Evolutionary conservation across 2,888 invertebrate species (phyloP).

Genomic region (Tetramorium bicarinatum): DNA sequence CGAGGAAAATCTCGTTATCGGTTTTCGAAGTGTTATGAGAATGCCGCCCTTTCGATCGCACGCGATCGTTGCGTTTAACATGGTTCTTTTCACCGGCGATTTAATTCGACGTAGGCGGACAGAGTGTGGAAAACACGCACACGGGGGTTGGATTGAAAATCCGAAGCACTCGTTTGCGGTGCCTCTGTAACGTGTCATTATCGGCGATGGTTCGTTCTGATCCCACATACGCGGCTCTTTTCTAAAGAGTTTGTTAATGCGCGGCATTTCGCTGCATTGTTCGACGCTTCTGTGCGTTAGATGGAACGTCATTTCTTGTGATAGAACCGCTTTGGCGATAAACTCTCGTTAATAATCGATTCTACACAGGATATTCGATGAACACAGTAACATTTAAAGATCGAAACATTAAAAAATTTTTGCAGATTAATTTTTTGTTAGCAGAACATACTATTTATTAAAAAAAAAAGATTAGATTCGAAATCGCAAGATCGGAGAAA

Average conservation of each 20-base stretch:
- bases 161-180: constrained; percentile 41
- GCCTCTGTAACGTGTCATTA: constrained; percentile 27
- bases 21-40: constrained; percentile 29
- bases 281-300: background rate
- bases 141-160: constrained; percentile 13
- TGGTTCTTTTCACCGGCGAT: constrained; percentile 8
- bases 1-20: constrained; percentile 36
- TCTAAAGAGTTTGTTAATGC: constrained; percentile 18
- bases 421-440: background rate
- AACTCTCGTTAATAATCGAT: background rate
- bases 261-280: constrained; percentile 1
- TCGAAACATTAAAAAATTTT: background rate
- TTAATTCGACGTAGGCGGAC: constrained; percentile 32
- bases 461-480: background rate
- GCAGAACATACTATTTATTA: background rate
- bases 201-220: background rate
- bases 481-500: background rate
- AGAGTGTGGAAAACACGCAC: constrained; percentile 26
- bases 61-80: constrained; percentile 25
- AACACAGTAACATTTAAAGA: background rate
- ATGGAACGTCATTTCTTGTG: constrained; percentile 10
- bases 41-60: constrained; percentile 33
- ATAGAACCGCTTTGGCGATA: background rate
- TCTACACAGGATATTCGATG: background rate
- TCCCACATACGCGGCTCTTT: background rate